Conservation (phyloP, 2,797 vertebrate species). For the Lerista edwardsae region DNA sequence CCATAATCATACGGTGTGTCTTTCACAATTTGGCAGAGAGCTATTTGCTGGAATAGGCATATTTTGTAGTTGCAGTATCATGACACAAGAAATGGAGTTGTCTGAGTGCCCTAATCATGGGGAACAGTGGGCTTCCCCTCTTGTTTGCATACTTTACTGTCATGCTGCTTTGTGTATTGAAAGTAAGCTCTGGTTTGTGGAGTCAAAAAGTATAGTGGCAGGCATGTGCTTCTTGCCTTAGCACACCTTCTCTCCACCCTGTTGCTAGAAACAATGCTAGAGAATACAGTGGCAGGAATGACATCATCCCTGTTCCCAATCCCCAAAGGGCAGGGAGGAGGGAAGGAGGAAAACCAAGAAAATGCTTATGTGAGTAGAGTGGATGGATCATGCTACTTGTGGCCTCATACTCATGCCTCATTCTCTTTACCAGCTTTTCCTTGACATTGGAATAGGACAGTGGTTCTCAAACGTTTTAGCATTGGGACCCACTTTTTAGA, state of each 20-base stretch:
- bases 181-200: neutral
- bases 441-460: neutral
- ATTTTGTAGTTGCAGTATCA: neutral
- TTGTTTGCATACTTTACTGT: neutral
- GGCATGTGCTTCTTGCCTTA: neutral
- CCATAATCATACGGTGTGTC: neutral
- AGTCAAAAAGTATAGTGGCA: neutral
- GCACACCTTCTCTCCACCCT: neutral
- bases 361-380: neutral
- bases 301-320: neutral
- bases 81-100: neutral
- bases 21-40: neutral
- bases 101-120: neutral
- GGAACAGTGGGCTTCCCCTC: neutral
- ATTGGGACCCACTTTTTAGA: too few relatives aligned
- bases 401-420: too few relatives aligned
- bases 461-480: too few relatives aligned
- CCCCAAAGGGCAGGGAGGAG: neutral
- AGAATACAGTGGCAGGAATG: neutral
- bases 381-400: neutral
- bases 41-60: neutral
- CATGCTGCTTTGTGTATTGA: neutral
- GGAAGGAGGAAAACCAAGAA: neutral
- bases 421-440: neutral
- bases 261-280: neutral